Conservation (phyloP, 1,140 invertebrate species). For the Dendroctonus ponderosae region DNA sequence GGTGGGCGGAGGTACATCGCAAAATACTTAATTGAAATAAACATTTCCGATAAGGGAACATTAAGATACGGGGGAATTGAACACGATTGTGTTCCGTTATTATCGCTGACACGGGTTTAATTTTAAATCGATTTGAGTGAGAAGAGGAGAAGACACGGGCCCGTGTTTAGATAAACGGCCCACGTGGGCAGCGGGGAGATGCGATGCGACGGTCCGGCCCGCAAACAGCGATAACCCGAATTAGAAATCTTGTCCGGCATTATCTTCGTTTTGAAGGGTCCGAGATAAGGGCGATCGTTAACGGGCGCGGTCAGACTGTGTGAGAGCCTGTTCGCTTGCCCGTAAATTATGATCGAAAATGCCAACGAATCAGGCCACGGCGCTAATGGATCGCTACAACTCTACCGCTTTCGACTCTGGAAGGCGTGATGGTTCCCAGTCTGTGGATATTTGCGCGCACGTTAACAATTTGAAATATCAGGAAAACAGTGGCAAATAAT, state of each 20-base stretch:
- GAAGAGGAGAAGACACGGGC: conserved; percentile 27
- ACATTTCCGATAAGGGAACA: conserved; percentile 47
- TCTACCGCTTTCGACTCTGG: too few species aligned
- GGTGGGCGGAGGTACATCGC: conserved; percentile 43
- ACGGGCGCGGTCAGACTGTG: background rate
- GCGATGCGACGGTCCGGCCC: conserved; percentile 25
- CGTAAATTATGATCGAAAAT: too few species aligned
- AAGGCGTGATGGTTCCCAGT: too few species aligned
- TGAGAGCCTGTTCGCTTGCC: background rate
- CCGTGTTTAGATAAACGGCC: conserved; percentile 33
- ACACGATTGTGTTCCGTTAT: conserved; percentile 42
- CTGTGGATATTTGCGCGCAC: too few species aligned
- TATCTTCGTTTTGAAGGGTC: conserved; percentile 35
- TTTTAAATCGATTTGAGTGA: conserved; percentile 50
- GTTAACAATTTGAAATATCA: too few species aligned
- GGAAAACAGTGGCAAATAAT: too few species aligned
- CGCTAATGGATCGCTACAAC: too few species aligned
- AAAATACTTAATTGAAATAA: conserved; percentile 51
- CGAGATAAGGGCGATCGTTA: conserved; percentile 6
- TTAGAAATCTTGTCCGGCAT: conserved; percentile 32
- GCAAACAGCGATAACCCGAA: conserved; percentile 26
- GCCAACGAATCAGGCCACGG: too few species aligned
- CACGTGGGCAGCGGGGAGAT: conserved; percentile 23
- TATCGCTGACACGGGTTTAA: conserved; percentile 48
- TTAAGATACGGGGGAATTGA: conserved; percentile 46